Conservation (phyloP, 1,140 invertebrate genomes). For the Drosophila virilis region DNA sequence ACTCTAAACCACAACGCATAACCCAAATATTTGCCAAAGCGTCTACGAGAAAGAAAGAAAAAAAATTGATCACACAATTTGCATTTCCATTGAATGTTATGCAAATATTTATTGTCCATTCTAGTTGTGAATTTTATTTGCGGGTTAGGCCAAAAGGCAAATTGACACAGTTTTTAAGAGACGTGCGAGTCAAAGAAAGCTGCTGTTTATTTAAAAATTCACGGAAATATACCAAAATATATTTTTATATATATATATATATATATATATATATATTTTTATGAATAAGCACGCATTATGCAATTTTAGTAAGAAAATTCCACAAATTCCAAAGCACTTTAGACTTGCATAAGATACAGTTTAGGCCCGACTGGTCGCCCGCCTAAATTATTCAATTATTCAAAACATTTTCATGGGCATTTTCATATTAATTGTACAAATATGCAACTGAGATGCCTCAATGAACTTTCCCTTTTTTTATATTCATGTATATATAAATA, state of each 20-base stretch:
- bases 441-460: constrained; percentile 60
- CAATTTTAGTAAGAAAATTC: constrained; percentile 8
- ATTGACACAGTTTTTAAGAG: constrained; percentile 63
- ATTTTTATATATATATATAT: constrained; percentile 7
- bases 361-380: constrained; percentile 2
- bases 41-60: constrained; percentile 28
- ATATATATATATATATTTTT: constrained; percentile 7
- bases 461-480: constrained; percentile 76
- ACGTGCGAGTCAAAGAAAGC: constrained; percentile 56
- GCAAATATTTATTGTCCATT: constrained; percentile 68
- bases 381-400: constrained; percentile 73
- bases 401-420: constrained; percentile 67
- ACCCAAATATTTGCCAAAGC: constrained; percentile 64
- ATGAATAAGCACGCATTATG: background rate
- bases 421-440: constrained; percentile 69
- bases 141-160: constrained; percentile 15
- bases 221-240: constrained; percentile 20
- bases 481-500: constrained; percentile 49
- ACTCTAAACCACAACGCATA: constrained; percentile 3
- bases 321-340: constrained; percentile 22
- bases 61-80: constrained; percentile 66
- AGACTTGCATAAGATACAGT: constrained; percentile 61
- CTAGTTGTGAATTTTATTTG: constrained; percentile 41
- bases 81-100: constrained; percentile 72
- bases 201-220: constrained; percentile 28